Percentiles rank a stretch among this genome's conserved stretches.
phyloP scores from a whole-genome alignment of 2,797 vertebrate species.

The Tinamus major region DNA sequence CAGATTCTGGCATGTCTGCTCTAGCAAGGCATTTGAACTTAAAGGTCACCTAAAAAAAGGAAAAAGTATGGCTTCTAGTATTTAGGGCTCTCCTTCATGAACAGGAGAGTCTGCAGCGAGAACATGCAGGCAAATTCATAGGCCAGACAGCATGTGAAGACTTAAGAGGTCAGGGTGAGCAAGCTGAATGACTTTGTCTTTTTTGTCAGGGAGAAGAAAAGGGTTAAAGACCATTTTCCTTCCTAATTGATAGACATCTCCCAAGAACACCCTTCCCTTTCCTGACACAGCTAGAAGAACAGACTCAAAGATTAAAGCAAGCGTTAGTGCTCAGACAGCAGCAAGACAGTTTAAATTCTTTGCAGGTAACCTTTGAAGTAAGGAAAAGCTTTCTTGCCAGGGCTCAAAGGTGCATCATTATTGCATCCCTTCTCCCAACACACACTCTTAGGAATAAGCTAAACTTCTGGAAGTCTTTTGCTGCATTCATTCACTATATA shows the following conservation, averaged over 20 bases:
- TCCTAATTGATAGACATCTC: background rate
- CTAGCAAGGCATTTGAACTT: slow-evolving; percentile 41
- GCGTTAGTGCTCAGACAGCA: slow-evolving; percentile 13
- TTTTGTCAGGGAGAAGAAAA: background rate
- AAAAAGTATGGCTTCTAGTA: background rate
- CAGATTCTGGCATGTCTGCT: background rate
- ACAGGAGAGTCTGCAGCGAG: background rate
- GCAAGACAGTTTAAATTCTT: background rate
- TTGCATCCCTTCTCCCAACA: slow-evolving; percentile 31
- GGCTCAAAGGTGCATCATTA: slow-evolving; percentile 25
- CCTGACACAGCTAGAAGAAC: background rate
- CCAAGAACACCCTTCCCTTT: slow-evolving; percentile 9
- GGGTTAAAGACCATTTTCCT: slow-evolving; percentile 32
- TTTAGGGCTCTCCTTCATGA: background rate
- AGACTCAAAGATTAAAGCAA: slow-evolving; percentile 51
- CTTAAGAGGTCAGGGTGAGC: background rate
- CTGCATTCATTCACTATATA: background rate
- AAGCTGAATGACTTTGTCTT: background rate
- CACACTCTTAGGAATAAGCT: background rate
- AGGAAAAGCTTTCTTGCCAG: slow-evolving; percentile 34
- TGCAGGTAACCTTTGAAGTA: slow-evolving; percentile 57
- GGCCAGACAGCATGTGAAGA: background rate
- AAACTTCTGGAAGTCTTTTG: slow-evolving; percentile 4
- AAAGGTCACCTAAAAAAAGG: slow-evolving; percentile 51
- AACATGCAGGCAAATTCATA: background rate